Base-by-base conservation (phyloP, 2,797 vertebrate species). In the Melanotaenia pygmaea region DNA sequence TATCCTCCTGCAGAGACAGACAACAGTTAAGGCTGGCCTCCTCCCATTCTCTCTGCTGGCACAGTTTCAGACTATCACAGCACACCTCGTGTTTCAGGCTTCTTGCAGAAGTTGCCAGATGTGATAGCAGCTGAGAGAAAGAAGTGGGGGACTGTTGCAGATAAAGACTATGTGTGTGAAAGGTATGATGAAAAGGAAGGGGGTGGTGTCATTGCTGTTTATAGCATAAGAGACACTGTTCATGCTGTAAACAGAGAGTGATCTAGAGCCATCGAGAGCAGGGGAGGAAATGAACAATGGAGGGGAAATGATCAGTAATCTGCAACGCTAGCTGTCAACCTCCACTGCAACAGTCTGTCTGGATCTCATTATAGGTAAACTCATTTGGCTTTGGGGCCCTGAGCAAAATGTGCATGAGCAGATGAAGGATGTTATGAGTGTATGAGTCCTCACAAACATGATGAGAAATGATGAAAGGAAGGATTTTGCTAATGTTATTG, bases 301-400 rank as follows among this genome's bases (percentile, higher is more conserved):
- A 86, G 67, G 61, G 86, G 83, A 90, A 90, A 81, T 88, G 67
- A 88, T 86, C 85, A 79, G 75, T 80, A 83, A 90, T 85, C 72
- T 79, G 68, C 72, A 65, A 26, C 14, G 61, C 37, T 77, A 72
- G 69, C 80, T 73, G 72, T 81, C 84, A 86, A 70, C 70, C 60
- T 82, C 57, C 70, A 74, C 28, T 68, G 56, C 68, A 78, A 69
- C 78, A 77, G 72, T 54, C 64, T 66, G 82, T 78, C 86, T 88
- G 79, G 86, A 84, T 87, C 85, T 85, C 80, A 86, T 86, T 88
- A 85, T 76, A 82, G 80, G 76, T 80, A 83, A 84, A 88, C 79
- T 66, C 30, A 69, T 81, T 74, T 85, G 73, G 67, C 67, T 68
- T 30, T 16, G 57, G 67, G 78, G 72, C 72, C 32, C 22, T 20